Base-by-base conservation (phyloP, 1,140 invertebrate genomes). In the Ceratosolen solmsi region DNA sequence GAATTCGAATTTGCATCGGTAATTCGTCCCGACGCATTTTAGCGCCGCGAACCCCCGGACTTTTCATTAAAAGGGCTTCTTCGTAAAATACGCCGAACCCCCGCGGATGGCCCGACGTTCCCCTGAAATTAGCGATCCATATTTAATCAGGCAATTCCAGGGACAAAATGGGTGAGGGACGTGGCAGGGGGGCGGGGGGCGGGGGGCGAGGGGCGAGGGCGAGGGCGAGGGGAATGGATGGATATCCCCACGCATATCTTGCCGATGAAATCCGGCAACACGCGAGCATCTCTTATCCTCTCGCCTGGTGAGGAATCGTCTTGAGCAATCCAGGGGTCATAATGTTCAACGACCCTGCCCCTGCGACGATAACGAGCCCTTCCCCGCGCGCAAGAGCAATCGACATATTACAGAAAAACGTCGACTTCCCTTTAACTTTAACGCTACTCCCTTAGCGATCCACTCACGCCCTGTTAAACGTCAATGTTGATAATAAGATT, bases 71-170 rank as follows among this genome's bases (percentile, higher is more conserved):
- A 46, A 60, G 27, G 4, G 2, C 58, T 60, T 11, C 58, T 60
- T 60, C 13, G 8, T 60, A 30, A 68, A 68, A 38, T 20, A 2
- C 3, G 38, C 20, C 65, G 30, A 41, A 11, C 38, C 36, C 15
- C 22, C 20, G 22, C 63, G 2, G 5, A 68, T 22, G 38, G 36
- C 36, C 11, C 38, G 3, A 13, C 1, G 2, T 33, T 70, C 38
- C 65, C 5, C 17, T 41, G 22, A 41, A 46, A 41, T 70, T 70
- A 70, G 36, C 65, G 38, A 38, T 70, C 65, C 20, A 41, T 33
- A 70, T 70, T 70, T 70, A 70, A 70, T 70, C 65, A 70, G 22
- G 36, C 15, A 20, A 38, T 60, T 27, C 25, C 25, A n/a, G 58
- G 5, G 41, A 46, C 13, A 13, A 46, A 46, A 13, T 5, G 41